phyloP scores from a whole-genome alignment of 2,113 vertebrate genomes.

The Columba janthina region DNA sequence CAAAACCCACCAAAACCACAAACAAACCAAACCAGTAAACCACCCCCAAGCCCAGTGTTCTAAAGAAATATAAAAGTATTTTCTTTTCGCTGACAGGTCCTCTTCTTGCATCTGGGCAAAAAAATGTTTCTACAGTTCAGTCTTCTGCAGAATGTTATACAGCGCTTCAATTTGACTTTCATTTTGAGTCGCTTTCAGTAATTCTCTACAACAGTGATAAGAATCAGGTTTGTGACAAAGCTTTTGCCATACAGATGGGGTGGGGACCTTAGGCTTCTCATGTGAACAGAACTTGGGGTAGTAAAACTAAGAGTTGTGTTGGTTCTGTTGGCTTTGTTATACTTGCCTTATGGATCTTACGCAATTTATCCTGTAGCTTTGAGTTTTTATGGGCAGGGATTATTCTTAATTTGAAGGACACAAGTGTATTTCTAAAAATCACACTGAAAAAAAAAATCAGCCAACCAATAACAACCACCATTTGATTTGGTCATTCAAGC shows the following conservation, averaged over 20 bases:
- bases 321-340: background rate
- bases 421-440: background rate
- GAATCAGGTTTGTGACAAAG: constrained; percentile 77
- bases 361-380: background rate
- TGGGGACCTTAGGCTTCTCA: background rate
- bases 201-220: constrained; percentile 81
- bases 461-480: background rate
- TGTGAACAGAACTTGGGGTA: background rate
- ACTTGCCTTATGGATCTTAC: background rate
- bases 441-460: background rate
- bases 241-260: background rate
- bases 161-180: constrained; percentile 85
- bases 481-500: background rate
- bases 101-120: constrained; percentile 3
- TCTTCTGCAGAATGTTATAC: constrained; percentile 57
- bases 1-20: background rate
- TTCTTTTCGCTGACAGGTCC: constrained; percentile 5
- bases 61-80: background rate
- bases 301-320: background rate
- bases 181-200: constrained; percentile 88
- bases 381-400: background rate
- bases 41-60: background rate
- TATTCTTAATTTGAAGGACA: background rate
- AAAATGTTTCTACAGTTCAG: background rate
- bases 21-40: background rate